phyloP scores from a whole-genome alignment of 2,113 vertebrate genomes.

The Cebidichthys violaceus region DNA sequence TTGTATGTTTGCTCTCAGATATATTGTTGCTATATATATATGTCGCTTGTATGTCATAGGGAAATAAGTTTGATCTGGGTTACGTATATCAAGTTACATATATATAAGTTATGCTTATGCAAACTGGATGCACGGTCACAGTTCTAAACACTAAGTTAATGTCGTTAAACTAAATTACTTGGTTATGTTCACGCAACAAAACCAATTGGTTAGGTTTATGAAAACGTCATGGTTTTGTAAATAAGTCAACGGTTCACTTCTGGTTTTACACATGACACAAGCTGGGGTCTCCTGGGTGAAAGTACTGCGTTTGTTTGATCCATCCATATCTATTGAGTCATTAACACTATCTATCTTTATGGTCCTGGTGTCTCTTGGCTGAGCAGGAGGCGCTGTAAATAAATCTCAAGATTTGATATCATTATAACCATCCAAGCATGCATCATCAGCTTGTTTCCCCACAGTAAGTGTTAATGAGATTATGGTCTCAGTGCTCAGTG shows the following conservation, averaged over 20 bases:
- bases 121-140: too few relatives aligned
- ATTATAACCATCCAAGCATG: not conserved
- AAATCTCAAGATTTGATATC: not conserved
- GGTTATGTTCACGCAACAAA: not conserved
- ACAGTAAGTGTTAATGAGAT: conserved; percentile 27
- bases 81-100: not conserved
- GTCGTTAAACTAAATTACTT: not conserved
- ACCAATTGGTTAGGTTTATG: not conserved
- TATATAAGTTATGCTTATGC: too few relatives aligned
- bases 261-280: too few relatives aligned
- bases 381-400: not conserved
- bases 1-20: too few relatives aligned
- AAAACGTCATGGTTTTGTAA: not conserved
- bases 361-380: not conserved
- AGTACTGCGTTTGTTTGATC: too few relatives aligned
- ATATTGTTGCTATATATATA: too few relatives aligned
- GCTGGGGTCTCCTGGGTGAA: too few relatives aligned
- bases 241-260: too few relatives aligned
- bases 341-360: not conserved
- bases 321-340: too few relatives aligned
- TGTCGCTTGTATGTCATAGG: too few relatives aligned
- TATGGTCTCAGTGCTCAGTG: not conserved
- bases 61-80: not conserved
- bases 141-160: not conserved
- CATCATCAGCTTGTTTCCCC: not conserved